A percentile compares a stretch with the other conserved stretches of the same genome.
phyloP scores from a whole-genome alignment of 2,113 vertebrate genomes.

The Myrmophylax atrothorax region DNA sequence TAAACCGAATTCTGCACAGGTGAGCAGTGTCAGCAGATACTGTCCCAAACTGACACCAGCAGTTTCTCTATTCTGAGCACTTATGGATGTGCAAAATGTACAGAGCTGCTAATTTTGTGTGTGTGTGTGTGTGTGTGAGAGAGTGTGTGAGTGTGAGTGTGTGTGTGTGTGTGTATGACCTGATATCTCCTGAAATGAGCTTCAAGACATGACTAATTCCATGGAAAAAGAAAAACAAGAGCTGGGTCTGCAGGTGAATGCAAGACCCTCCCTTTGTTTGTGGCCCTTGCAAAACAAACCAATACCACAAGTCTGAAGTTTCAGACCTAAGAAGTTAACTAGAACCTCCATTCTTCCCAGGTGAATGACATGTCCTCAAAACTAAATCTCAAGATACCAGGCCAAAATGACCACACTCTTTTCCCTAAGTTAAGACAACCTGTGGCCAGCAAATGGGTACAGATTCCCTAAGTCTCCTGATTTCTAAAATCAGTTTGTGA shows the following conservation, averaged over 20 bases:
- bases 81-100: background rate
- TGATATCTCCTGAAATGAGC: background rate
- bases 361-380: background rate
- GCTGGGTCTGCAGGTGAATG: background rate
- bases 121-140: background rate
- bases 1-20: background rate
- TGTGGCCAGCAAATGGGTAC: background rate
- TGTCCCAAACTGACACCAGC: background rate
- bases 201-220: background rate
- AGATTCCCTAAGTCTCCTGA: background rate
- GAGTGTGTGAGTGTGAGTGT: background rate
- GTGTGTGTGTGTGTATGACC: background rate
- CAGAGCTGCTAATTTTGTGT: background rate
- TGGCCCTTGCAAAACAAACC: background rate
- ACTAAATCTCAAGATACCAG: background rate
- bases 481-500: background rate
- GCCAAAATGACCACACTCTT: background rate
- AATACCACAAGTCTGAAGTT: fast-evolving
- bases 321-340: background rate
- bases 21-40: background rate
- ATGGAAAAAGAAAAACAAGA: background rate
- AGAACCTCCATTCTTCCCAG: background rate
- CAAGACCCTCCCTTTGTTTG: background rate
- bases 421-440: background rate
- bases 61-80: background rate